A percentile compares a stretch with the other conserved stretches of the same genome.
Conservation (phyloP, 2,888 invertebrate genomes). For the Sepiola atlantica region DNA sequence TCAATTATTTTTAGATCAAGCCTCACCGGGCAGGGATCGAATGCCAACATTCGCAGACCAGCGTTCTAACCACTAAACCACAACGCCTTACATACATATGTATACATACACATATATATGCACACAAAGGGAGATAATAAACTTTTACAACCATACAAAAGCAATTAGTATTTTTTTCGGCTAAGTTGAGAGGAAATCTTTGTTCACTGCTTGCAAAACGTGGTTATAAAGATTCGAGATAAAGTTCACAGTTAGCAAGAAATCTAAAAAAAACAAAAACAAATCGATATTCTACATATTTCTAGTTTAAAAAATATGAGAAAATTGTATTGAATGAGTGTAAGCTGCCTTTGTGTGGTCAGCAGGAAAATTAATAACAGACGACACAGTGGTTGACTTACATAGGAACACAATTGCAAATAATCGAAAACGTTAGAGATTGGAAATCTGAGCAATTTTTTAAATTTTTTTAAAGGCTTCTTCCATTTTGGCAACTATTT, state of each 20-base stretch:
- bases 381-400: neutral
- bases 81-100: too few species aligned
- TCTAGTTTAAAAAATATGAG: neutral
- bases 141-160: neutral
- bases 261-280: neutral
- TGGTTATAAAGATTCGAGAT: neutral
- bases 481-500: neutral
- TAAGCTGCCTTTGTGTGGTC: neutral
- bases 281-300: neutral
- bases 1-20: too few species aligned
- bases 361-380: neutral
- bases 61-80: too few species aligned
- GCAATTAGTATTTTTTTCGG: neutral
- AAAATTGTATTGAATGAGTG: neutral
- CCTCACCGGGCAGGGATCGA: too few species aligned
- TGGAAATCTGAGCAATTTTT: neutral
- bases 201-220: neutral
- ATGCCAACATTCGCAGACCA: too few species aligned
- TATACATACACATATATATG: too few species aligned
- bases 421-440: neutral
- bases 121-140: neutral
- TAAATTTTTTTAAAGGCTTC: neutral
- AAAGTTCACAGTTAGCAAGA: neutral
- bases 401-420: neutral
- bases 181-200: neutral